A percentile compares a stretch with the other conserved stretches of the same genome.
Conservation (phyloP, 1,140 invertebrate species). For the Gryllus bimaculatus region DNA sequence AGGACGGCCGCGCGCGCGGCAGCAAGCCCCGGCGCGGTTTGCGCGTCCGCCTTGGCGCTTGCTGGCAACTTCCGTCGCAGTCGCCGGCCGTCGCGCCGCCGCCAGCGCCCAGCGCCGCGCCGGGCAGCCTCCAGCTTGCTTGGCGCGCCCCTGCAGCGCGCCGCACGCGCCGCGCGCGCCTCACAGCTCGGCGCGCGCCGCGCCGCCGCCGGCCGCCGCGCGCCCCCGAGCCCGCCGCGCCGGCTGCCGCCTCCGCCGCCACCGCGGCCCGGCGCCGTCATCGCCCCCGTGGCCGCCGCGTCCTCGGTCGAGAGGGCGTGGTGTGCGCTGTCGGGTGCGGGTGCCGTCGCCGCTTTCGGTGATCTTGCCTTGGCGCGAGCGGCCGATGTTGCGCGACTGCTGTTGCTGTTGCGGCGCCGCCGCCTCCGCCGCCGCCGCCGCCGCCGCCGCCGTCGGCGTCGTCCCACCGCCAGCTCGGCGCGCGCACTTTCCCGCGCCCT, state of each 20-base stretch:
- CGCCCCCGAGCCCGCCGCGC: neutral
- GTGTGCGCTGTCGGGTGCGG: neutral
- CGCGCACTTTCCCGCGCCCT: too few relatives aligned
- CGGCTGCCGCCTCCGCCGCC: neutral
- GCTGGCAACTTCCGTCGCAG: neutral
- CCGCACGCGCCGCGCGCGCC: neutral
- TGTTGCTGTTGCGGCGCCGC: too few relatives aligned
- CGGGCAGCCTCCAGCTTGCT: slow-evolving; percentile 15
- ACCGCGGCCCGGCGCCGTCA: neutral
- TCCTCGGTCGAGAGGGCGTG: neutral
- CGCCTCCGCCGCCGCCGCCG: too few relatives aligned
- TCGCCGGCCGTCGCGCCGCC: neutral
- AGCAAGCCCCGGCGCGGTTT: neutral
- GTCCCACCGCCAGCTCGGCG: too few relatives aligned
- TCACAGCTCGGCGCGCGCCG: neutral
- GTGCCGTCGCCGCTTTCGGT: neutral
- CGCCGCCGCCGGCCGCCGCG: neutral
- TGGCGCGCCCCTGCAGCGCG: too few relatives aligned
- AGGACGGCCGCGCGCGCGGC: neutral
- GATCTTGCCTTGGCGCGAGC: too few relatives aligned
- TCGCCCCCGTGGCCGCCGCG: neutral
- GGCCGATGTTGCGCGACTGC: too few relatives aligned
- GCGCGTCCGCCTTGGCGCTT: neutral
- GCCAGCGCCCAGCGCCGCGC: slow-evolving; percentile 11
- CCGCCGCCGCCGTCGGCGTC: too few relatives aligned